Conservation (phyloP, 30 jellyfish, hydroid and myxozoan species). For the Rhopilema esculentum region DNA sequence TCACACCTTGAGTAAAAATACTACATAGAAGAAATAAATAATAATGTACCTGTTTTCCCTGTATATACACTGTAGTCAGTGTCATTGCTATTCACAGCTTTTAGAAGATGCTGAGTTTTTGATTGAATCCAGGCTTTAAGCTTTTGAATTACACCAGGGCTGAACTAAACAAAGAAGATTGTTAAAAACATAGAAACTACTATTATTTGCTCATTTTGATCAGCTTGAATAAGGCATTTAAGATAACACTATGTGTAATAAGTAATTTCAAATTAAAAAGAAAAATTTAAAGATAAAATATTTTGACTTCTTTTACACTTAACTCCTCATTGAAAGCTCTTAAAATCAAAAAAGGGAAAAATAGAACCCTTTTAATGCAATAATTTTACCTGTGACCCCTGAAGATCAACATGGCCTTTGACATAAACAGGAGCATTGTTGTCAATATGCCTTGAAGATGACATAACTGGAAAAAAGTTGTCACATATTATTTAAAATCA, state of each 20-base stretch:
- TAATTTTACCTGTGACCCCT: not conserved
- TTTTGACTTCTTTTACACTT: too few relatives aligned
- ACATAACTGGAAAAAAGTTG: not conserved
- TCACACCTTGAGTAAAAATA: too few relatives aligned
- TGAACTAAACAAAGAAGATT: not conserved
- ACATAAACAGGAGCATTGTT: not conserved
- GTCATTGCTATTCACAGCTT: slow-evolving; percentile 1
- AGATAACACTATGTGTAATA: too few relatives aligned
- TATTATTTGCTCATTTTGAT: too few relatives aligned
- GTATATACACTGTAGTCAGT: slow-evolving; percentile 67
- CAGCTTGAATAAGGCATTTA: too few relatives aligned
- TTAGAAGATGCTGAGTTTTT: slow-evolving; percentile 1
- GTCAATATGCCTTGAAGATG: not conserved
- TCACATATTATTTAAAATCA: not conserved
- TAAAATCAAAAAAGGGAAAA: too few relatives aligned
- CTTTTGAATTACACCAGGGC: slow-evolving; percentile 5
- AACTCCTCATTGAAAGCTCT: too few relatives aligned
- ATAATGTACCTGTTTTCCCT: slow-evolving; percentile 56
- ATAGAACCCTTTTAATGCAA: too few relatives aligned
- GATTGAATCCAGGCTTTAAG: slow-evolving; percentile 42
- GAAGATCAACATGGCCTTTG: not conserved
- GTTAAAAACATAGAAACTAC: too few relatives aligned
- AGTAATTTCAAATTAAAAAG: too few relatives aligned
- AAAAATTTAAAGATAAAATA: too few relatives aligned
- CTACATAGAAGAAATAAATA: not conserved